Base-by-base conservation (phyloP, 2,113 vertebrate species). In the Silurus asotus region DNA sequence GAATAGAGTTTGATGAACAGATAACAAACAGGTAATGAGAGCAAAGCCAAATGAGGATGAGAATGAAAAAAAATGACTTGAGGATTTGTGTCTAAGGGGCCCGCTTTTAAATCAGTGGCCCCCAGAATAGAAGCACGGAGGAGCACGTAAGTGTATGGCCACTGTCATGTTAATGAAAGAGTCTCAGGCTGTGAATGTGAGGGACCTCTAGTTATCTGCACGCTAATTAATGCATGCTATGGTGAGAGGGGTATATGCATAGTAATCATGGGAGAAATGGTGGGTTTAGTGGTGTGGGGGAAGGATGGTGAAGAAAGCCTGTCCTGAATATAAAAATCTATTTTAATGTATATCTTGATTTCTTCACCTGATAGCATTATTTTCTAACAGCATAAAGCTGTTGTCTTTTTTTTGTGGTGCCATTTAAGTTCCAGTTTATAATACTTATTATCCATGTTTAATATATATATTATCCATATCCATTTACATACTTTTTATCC, bases 91-190 rank as follows among this genome's bases (percentile, higher is more conserved):
- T 94, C 89, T 86, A 89, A 92, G 92, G 94, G 92, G 92, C 92
- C 90, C 91, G 89, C 85, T 92, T 92, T 95, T 93, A 95, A 95
- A 95, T 93, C 94, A 94, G 93, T 91, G 92, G 90, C 91, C 93
- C 37, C 94, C 25, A 88, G 93, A 89, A 94, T 94, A 93, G 77
- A 80, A 80, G 93, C 89, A 90, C 87, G 89, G 87, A 87, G 89
- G 91, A 91, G 93, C 87, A 90, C 59, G 88, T 84, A 37, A 90
- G 91, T 81, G 89, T 89, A 89, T 88, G 87, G 92, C 92, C 90
- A 94, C 93, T 94, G 93, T 94, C 92, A 95, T 95, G 93, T 91
- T 94, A 94, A 95, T 95, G 92, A 94, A 94, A 92, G 92, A 90
- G 91, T 88, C 91, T 91, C 89, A 88, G 91, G 89, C 94, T 94